Base-by-base conservation (phyloP, 1,140 invertebrate species). In the Phenacoccus solenopsis region DNA sequence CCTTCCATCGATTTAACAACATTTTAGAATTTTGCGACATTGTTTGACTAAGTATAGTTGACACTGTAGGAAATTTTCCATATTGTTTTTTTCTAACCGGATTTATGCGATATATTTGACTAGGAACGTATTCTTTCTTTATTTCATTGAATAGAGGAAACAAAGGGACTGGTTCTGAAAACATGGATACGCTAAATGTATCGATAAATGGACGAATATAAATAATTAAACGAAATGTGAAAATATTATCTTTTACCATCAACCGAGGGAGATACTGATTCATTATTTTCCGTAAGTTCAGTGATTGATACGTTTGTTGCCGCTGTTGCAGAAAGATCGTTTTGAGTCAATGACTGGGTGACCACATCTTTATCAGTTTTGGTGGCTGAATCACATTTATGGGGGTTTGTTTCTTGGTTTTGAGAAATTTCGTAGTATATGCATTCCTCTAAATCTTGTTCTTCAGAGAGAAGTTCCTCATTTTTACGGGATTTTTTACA, bases 1-100 rank as follows among this genome's bases (percentile, higher is more conserved):
- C 77, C 74, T 87, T 85, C 89, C 89, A 93, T 70, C 78, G 81
- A 67, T 87, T 82, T 28, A 91, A 80, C 38, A 82, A 77, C 32
- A 75, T 72, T 74, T 78, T 84, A 4, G 84, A 82, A 59, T 84
- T 80, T 38, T 83, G 80, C 1, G 86, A 82, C 85, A 89, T 87
- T n/a, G 88, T 89, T 69, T 82, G 79, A 64, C 81, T 83, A 49
- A 90, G 79, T 73, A 90, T 85, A 72, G 79, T 79, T 7, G 84
- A 85, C 4, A 90, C 87, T 69, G 85, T 86, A 12, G 88, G 87
- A 74, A 79, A 76, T 38, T 32, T 3, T 4, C 16, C 12, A 49
- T 3, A 49, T 16, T 32, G 5, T 10, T 3, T 16, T 49, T 9
- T 16, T 49, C 16, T 2, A 49, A 49, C 5, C 13, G 38, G 16